These are phyloP conservation scores for Tupaia chinensis DNA, from an alignment of 2,113 vertebrate genomes.

Conservation along the genomic window DNA sequence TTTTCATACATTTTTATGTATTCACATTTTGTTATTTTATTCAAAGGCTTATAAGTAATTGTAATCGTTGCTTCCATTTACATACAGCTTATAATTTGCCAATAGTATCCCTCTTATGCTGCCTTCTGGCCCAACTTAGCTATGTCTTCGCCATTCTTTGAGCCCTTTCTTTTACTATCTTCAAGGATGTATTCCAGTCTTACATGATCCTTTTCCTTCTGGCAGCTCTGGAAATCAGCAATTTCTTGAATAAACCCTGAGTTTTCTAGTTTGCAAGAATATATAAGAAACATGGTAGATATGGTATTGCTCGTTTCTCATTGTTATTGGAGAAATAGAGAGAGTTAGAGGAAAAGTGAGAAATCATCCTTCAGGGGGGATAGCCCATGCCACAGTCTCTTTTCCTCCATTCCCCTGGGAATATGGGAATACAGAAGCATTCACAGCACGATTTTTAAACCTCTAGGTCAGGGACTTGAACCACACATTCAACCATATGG, in stretches of 20 bases:
- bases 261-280: neutral
- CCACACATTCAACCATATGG: too few species aligned
- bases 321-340: neutral
- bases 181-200: neutral
- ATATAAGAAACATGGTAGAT: neutral
- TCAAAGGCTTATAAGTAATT: neutral
- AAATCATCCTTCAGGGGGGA: too few species aligned
- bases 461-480: too few species aligned
- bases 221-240: neutral
- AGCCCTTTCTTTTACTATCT: neutral
- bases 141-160: neutral
- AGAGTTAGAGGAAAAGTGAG: too few species aligned
- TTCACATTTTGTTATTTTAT: neutral
- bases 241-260: neutral
- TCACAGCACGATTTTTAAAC: too few species aligned
- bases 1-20: neutral
- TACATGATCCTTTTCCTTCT: neutral
- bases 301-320: rapidly evolving
- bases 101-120: neutral
- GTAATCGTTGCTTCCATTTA: neutral
- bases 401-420: too few species aligned
- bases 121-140: neutral
- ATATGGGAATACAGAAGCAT: too few species aligned
- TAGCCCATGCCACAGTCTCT: too few species aligned
- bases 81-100: neutral